These are phyloP conservation scores for Dolichoris vasculosae DNA, from an alignment of 1,140 invertebrate genomes.

Conservation along the genomic window DNA sequence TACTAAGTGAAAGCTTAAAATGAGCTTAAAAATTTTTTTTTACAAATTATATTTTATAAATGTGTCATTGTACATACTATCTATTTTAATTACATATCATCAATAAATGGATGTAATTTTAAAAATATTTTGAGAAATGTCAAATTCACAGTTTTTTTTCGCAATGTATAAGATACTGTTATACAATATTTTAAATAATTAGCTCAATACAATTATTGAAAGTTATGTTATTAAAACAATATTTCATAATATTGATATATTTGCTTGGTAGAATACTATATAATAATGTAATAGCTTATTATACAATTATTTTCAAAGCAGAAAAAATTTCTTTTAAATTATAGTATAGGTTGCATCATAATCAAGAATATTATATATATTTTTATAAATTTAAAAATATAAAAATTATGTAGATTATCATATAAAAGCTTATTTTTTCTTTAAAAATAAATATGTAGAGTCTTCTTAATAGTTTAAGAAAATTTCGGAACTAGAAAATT, in stretches of 20 bases:
- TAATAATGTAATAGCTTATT: too few relatives aligned
- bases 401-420: not conserved
- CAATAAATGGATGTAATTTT: not conserved
- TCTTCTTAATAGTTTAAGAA: not conserved
- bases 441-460: not conserved
- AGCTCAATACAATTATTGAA: too few relatives aligned
- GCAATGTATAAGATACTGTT: not conserved
- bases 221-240: not conserved
- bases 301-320: not conserved
- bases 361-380: conserved; percentile 13
- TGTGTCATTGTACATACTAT: not conserved
- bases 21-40: not conserved
- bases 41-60: not conserved
- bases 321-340: too few relatives aligned
- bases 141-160: not conserved
- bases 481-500: not conserved
- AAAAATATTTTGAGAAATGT: not conserved
- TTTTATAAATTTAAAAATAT: conserved; percentile 9
- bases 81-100: not conserved
- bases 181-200: not conserved
- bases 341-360: not conserved
- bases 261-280: too few relatives aligned
- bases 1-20: not conserved
- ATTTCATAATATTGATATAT: too few relatives aligned
- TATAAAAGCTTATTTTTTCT: too few relatives aligned